Evolutionary conservation across 1,140 invertebrate genomes (phyloP), one percentile per base, ranked within the genome.

Genomic region (Drosophila setifemur): DNA sequence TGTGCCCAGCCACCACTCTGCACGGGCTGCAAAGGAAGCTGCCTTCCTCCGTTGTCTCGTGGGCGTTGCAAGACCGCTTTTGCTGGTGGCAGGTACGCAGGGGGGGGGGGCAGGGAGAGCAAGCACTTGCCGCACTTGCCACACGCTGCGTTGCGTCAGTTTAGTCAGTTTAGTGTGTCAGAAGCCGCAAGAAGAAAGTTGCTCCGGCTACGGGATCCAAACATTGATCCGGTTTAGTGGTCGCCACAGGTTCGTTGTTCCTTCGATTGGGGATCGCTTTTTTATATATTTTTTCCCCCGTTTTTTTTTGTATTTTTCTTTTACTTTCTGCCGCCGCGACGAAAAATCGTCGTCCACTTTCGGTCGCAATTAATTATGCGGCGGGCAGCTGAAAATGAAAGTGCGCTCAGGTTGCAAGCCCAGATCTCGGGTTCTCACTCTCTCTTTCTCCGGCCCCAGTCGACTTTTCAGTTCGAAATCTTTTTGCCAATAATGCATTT

Each of bases 141-240:
- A 71, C 67, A 71, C 64, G 66, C 35, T 68, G 35, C 74, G 75
- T 85, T 85, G 81, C 81, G 81, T 85, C 81, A 85, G 81, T 85
- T 85, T 86, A 85, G 81, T 85, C 81, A 85, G 81, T 85, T 85
- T 86, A 85, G 81, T 85, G 72, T 85, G 81, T 85, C 81, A 85
- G 75, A 87, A 86, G 81, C 54, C 53, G 40, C 64, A 71, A 85
- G 81, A 86, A 85, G 81, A 85, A 85, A 85, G 81, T 85, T 86
- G 81, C 70, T 18, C 50, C 43, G 55, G 28, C 29, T 26, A 9
- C 35, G 4, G 29, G 23, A 63, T 19, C 31, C 66, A 70, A 29
- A 37, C 50, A 70, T 71, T 86, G 79, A 85, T 85, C 81, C 79
- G 79, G 81, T 85, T 85, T 85, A 60, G 53, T 53, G 49, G 43